Conservation (phyloP, 2,797 vertebrate genomes). For the Heliangelus exortis region DNA sequence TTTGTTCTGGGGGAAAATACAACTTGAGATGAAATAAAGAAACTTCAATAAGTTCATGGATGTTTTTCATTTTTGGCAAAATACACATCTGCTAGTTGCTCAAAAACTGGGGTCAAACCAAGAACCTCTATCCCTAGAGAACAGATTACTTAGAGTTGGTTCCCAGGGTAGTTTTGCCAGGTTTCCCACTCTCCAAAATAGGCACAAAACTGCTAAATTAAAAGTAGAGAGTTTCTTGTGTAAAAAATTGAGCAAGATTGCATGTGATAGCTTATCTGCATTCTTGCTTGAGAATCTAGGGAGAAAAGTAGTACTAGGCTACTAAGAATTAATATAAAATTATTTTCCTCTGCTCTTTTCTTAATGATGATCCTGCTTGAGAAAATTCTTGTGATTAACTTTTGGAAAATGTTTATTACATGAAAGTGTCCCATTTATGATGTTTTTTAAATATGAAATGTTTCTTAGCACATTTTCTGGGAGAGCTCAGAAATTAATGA, state of each 20-base stretch:
- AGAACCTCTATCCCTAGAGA: slow-evolving; percentile 19
- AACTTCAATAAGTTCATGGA: not conserved
- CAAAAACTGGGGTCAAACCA: slow-evolving; percentile 44
- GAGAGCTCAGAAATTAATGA: not conserved
- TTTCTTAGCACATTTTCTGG: not conserved
- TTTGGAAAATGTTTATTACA: not conserved
- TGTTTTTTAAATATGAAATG: not conserved
- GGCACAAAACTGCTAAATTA: not conserved
- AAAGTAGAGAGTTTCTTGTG: not conserved
- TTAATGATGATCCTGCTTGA: not conserved
- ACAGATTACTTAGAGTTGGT: slow-evolving; percentile 1
- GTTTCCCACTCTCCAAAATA: not conserved
- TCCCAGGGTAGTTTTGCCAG: slow-evolving; percentile 45
- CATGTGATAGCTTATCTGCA: not conserved
- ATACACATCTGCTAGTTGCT: not conserved
- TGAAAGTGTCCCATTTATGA: not conserved
- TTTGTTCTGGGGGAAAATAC: slow-evolving; percentile 17
- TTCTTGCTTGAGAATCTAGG: not conserved
- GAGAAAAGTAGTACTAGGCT: not conserved
- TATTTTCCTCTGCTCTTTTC: not conserved
- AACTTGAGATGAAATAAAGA: not conserved
- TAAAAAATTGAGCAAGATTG: not conserved
- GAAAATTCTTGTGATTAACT: not conserved
- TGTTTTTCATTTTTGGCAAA: slow-evolving; percentile 50
- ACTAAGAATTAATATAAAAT: not conserved